A percentile compares a stretch with the other conserved stretches of the same genome.
Conservation (phyloP, 2,888 invertebrate genomes). For the Muscina levida region DNA sequence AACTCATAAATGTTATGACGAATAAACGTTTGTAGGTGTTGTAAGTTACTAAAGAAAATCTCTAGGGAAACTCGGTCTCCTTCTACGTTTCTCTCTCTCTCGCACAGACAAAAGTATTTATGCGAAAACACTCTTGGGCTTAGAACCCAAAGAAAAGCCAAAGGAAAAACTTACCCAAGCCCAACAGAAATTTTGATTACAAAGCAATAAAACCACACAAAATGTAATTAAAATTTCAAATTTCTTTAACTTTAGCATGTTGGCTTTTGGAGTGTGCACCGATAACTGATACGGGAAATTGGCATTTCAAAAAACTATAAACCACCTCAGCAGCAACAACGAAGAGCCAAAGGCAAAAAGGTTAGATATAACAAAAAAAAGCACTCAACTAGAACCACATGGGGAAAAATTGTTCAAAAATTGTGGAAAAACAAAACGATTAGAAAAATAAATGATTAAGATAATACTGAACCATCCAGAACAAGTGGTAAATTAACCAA, state of each 20-base stretch:
- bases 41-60: background rate
- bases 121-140: background rate
- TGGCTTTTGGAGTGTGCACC: conserved; percentile 50
- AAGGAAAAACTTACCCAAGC: conserved; percentile 73
- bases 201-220: conserved; percentile 63
- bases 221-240: conserved; percentile 58
- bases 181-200: conserved; percentile 60
- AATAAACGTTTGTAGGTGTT: background rate
- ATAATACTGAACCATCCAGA: no score
- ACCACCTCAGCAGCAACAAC: background rate
- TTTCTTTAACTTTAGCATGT: conserved; percentile 69
- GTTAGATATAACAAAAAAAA: conserved; percentile 15
- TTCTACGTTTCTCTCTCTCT: no score
- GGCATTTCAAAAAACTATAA: conserved; percentile 38
- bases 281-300: conserved; percentile 23
- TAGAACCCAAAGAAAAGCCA: conserved; percentile 10
- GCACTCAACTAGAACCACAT: conserved; percentile 2
- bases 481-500: no score
- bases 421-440: no score
- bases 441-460: no score
- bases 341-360: background rate
- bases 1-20: conserved; percentile 14
- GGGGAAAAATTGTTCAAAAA: background rate
- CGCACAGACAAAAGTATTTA: background rate
- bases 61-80: background rate